phyloP scores from a whole-genome alignment of 2,113 vertebrate genomes.

The Dipodomys spectabilis region DNA sequence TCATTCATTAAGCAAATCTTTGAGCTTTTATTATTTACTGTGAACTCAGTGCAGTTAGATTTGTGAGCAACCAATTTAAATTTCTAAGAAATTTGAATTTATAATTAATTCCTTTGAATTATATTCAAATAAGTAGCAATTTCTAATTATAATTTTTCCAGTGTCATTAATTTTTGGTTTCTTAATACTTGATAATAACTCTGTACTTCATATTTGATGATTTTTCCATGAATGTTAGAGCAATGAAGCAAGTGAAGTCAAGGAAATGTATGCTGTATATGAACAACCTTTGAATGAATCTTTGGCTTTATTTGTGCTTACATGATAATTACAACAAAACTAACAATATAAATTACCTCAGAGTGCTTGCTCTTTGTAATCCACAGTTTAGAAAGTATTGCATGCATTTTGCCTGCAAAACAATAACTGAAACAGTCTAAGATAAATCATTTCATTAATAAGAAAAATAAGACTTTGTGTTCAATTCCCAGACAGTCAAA shows the following conservation, averaged over 20 bases:
- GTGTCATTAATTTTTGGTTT: not conserved
- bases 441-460: not conserved
- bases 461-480: not conserved
- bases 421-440: not conserved
- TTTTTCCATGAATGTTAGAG: not conserved
- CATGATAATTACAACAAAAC: not conserved
- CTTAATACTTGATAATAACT: not conserved
- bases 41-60: not conserved
- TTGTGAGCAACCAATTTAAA: not conserved
- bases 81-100: not conserved
- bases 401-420: not conserved
- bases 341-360: not conserved
- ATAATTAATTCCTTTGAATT: no score
- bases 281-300: not conserved
- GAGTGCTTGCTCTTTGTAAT: not conserved
- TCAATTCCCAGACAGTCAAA: not conserved
- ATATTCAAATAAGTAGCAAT: not conserved
- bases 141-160: not conserved
- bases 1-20: not conserved
- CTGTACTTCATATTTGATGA: not conserved
- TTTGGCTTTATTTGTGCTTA: not conserved
- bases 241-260: not conserved
- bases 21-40: not conserved
- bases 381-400: not conserved
- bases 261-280: not conserved